A percentile compares a stretch with the other conserved stretches of the same genome.
phyloP scores from a whole-genome alignment of 2,113 vertebrate species.

The Syngnathoides biaculeatus region DNA sequence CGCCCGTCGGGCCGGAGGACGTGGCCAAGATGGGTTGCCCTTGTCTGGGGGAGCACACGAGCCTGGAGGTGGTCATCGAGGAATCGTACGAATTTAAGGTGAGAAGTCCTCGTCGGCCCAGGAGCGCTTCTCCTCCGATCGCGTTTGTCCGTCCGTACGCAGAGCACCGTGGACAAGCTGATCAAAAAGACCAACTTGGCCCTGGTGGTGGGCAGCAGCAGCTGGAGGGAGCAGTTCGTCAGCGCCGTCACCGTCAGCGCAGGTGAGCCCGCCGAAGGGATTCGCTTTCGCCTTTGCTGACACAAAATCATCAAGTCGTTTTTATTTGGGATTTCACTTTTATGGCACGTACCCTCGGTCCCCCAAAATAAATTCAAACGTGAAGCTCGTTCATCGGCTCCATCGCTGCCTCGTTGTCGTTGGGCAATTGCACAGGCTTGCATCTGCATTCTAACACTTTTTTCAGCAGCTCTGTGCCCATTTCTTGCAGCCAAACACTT shows the following conservation, averaged over 20 bases:
- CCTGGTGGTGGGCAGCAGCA: constrained; percentile 81
- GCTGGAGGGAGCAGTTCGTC: constrained; percentile 85
- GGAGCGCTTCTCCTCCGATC: no score
- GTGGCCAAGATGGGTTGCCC: constrained; percentile 80
- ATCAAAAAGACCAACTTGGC: constrained; percentile 84
- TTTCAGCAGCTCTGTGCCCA: constrained; percentile 6
- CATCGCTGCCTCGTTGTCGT: no score
- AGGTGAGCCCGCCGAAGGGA: no score
- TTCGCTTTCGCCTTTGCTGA: no score
- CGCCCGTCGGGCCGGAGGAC: constrained; percentile 62
- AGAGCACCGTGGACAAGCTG: constrained; percentile 83
- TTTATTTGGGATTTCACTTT: no score
- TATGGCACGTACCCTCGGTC: no score
- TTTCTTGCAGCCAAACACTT: constrained; percentile 16
- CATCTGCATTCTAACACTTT: no score
- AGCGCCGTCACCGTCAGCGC: constrained; percentile 82
- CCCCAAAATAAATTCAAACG: no score
- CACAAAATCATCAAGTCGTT: no score
- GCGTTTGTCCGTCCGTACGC: constrained; percentile 16
- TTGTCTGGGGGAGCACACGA: constrained; percentile 74
- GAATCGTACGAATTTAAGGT: constrained; percentile 82
- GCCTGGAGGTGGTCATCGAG: constrained; percentile 78
- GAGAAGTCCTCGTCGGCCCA: constrained; percentile 3
- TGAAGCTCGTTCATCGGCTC: no score
- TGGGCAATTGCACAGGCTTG: no score